phyloP scores from a whole-genome alignment of 2,113 vertebrate species.

The Nycticebus coucang region DNA sequence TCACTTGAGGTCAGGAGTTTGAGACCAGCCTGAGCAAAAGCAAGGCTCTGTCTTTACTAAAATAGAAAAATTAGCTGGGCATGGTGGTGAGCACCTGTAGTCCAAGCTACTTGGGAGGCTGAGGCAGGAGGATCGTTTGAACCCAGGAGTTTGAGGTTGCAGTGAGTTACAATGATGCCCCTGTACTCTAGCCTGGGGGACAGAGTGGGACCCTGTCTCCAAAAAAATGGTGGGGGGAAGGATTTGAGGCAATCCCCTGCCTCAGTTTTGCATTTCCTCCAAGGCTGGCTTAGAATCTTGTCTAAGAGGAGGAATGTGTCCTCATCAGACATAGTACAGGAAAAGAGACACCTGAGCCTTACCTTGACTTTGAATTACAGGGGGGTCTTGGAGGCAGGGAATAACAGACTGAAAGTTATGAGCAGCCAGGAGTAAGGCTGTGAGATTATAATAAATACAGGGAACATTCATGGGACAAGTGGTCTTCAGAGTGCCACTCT shows the following conservation, averaged over 20 bases:
- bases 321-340: not conserved
- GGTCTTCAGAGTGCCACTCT: not conserved
- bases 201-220: too few species aligned
- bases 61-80: too few species aligned
- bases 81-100: too few species aligned
- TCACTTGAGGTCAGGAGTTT: too few species aligned
- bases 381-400: not conserved
- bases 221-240: not conserved
- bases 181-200: too few species aligned
- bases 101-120: too few species aligned
- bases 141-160: too few species aligned
- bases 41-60: too few species aligned
- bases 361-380: not conserved
- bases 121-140: too few species aligned
- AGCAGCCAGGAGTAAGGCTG: not conserved
- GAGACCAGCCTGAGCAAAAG: too few species aligned
- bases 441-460: not conserved
- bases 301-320: not conserved
- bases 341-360: not conserved
- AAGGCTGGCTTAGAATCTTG: not conserved
- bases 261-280: not conserved
- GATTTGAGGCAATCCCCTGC: not conserved
- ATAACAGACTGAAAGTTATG: not conserved
- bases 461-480: rapidly evolving
- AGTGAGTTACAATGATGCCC: too few species aligned